Base-by-base conservation (phyloP, 1,140 invertebrate species). In the Cyrtorhinus lividipennis region DNA sequence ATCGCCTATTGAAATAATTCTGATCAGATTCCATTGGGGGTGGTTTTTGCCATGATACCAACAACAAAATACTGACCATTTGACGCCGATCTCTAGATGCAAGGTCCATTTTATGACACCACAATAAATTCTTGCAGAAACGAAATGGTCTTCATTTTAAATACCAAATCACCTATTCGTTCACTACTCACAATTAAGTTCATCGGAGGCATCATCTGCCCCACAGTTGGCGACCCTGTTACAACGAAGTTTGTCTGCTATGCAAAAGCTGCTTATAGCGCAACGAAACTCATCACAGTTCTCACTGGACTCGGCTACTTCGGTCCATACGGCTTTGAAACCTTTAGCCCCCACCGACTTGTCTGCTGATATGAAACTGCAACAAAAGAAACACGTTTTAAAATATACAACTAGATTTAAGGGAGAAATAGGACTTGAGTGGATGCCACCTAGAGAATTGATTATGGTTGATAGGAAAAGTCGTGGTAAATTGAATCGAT, bases 241-340 rank as follows among this genome's bases (percentile, higher is more conserved):
- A 76, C 90, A 92, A 45, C 80, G 79, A 56, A 92, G 77, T 63
- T 83, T 81, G 65, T 83, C 77, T 15, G 85, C 80, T 68, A 94
- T 92, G 76, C 90, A 94, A 71, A 84, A 91, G 64, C 81, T 80
- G 67, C 75, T 85, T 70, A 74, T 78, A 56, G 72, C 69, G 74
- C 87, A 90, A 18, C 78, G 75, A 72, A 87, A 87, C 66, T 84
- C 73, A 67, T 73, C 70, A 67, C 79, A 80, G 22, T 66, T 73
- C 69, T 77, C 74, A 15, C 68, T 68, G 68, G 79, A 79, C 67
- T 77, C 77, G 65, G 78, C 76, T 64, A 89, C 83, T 78, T 94
- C 91, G 20, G 91, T 93, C 90, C 90, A 94, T 56, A 91, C 82
- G 24, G 87, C 87, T 67, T 84, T 83, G 75, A 93, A 95, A 59